Evolutionary conservation across 64 coral and sea anemone genomes (phyloP).

Genomic region (Pocillopora damicornis): DNA sequence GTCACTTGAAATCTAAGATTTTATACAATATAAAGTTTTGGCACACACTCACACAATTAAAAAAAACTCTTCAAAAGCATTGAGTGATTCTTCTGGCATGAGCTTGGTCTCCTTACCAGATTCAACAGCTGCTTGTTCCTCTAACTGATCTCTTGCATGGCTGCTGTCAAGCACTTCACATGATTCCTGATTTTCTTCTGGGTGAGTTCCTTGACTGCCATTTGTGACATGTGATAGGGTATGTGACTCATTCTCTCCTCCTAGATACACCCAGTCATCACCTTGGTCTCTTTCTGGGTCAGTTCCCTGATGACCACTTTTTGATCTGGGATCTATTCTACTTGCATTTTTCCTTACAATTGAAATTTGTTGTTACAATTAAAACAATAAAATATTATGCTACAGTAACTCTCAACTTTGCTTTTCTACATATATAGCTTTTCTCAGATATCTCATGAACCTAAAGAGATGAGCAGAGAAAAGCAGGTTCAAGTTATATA

Average conservation of each 20-base stretch:
- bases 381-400: neutral
- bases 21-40: too few species aligned
- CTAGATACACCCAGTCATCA: conserved; percentile 58
- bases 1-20: too few species aligned
- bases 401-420: too few species aligned
- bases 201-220: neutral
- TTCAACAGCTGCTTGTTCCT: neutral
- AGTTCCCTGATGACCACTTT: neutral
- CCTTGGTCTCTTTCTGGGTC: neutral
- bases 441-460: too few species aligned
- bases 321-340: conserved; percentile 11
- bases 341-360: conserved; percentile 50
- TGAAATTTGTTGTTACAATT: neutral
- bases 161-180: neutral
- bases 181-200: neutral
- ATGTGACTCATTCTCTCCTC: neutral
- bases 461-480: too few species aligned
- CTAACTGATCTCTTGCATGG: neutral
- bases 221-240: neutral
- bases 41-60: too few species aligned
- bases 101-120: neutral
- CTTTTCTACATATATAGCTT: too few species aligned
- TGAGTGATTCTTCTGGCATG: too few species aligned
- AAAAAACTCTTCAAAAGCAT: too few species aligned
- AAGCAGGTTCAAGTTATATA: too few species aligned